phyloP scores from a whole-genome alignment of 2,888 invertebrate genomes.

The Drosophila pseudotakahashii region DNA sequence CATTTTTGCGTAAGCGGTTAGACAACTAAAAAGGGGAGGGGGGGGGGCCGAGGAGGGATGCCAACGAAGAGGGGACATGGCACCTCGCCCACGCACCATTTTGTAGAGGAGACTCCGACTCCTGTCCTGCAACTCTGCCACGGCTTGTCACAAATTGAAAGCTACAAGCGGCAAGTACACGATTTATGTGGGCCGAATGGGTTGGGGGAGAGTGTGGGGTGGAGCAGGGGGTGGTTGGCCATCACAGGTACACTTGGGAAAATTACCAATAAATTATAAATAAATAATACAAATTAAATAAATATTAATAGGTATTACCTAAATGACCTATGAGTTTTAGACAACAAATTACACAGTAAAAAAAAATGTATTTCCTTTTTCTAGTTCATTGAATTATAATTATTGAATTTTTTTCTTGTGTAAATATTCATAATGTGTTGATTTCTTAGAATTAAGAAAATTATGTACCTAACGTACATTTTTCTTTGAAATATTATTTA shows the following conservation, averaged over 20 bases:
- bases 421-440: too few species aligned
- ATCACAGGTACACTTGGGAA: background rate
- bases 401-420: too few species aligned
- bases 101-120: constrained; percentile 54
- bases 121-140: constrained; percentile 47
- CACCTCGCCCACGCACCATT: constrained; percentile 70
- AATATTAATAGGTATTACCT: too few species aligned
- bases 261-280: too few species aligned
- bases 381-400: too few species aligned
- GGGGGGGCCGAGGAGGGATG: constrained; percentile 5
- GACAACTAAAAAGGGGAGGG: constrained; percentile 29
- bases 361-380: too few species aligned
- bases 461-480: too few species aligned
- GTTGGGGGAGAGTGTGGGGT: background rate
- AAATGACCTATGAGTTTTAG: too few species aligned
- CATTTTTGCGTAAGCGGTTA: constrained; percentile 77
- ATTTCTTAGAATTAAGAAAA: too few species aligned
- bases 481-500: too few species aligned
- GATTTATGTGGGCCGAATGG: constrained; percentile 76
- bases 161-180: constrained; percentile 80
- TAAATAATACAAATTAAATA: too few species aligned
- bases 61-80: constrained; percentile 28
- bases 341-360: too few species aligned
- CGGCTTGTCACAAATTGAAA: constrained; percentile 78
- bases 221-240: background rate